Conservation (phyloP, 2,797 vertebrate genomes). For the Limnodromus scolopaceus region DNA sequence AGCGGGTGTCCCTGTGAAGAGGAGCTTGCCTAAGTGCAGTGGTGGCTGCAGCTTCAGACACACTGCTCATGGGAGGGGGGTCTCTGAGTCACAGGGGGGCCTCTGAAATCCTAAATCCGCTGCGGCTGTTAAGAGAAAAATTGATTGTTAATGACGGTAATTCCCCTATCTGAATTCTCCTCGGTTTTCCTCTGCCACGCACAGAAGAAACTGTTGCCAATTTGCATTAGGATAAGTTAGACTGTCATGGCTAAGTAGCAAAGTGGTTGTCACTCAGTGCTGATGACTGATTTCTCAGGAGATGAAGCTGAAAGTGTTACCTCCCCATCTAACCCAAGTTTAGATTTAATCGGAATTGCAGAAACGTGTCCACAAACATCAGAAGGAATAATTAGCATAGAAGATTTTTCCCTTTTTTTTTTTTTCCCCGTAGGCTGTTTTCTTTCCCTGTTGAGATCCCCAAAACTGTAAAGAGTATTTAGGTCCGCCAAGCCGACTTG, state of each 20-base stretch:
- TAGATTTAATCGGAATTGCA: slow-evolving; percentile 37
- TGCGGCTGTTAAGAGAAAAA: slow-evolving; percentile 24
- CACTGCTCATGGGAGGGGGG: neutral
- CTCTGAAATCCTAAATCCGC: slow-evolving; percentile 8
- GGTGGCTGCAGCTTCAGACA: neutral
- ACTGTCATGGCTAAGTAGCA: slow-evolving; percentile 50
- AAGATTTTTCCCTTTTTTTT: neutral
- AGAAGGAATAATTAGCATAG: slow-evolving; percentile 1
- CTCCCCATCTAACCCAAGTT: slow-evolving; percentile 33
- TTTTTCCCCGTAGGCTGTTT: neutral
- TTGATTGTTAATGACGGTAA: slow-evolving; percentile 43
- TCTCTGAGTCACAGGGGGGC: neutral
- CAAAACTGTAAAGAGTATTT: slow-evolving; percentile 17
- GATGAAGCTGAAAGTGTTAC: slow-evolving; percentile 15
- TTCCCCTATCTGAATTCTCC: slow-evolving; percentile 59
- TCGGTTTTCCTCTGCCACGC: neutral
- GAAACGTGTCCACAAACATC: slow-evolving; percentile 22
- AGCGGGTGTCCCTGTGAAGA: neutral
- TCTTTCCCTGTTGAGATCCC: slow-evolving; percentile 5
- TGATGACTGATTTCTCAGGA: slow-evolving; percentile 49
- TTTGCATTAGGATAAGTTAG: slow-evolving; percentile 45
- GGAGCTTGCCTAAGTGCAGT: neutral
- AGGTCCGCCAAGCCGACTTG: neutral
- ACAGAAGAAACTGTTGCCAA: slow-evolving; percentile 34
- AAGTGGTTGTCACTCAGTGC: slow-evolving; percentile 17